Base-by-base conservation (phyloP, 2,797 vertebrate genomes). In the Pseudochaenichthys georgianus region DNA sequence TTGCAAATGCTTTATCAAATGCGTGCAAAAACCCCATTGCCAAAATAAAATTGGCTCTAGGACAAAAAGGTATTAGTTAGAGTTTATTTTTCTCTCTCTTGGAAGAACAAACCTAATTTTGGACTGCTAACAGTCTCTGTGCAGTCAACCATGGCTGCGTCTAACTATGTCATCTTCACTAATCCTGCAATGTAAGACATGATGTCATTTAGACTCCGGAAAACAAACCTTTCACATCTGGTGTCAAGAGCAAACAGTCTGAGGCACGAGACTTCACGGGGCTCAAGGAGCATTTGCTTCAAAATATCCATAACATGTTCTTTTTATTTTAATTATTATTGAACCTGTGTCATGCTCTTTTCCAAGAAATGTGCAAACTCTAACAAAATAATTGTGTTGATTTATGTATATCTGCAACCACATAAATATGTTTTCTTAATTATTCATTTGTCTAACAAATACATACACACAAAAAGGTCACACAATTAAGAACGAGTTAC, bases 151-250 rank as follows among this genome's bases (percentile, higher is more conserved):
- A 4, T 1, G 3, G 65, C 61, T 74, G 43, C 28, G 4, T 77
- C 58, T 58, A 77, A 28, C 61, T 75, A 73, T 73, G 66, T 80
- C 82, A 86, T 71, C 57, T 13, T 74, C 38, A 58, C 43, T 77
- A 52, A 67, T 73, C 68, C 17, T 31, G 65, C 59, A 50, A 70
- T 28, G 28, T 28, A 28, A 75, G 43, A 59, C 52, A 8, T 77
- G 80, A 84, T 78, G 65, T 74, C 75, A 75, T 71, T 50, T 13
- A 51, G 46, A 52, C 23, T 43, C 16, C 59, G 34, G 54, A 47
- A 75, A 82, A 69, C 47, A 61, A 57, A 28, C 60, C 13, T 43
- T 73, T 21, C 19, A 76, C 70, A 75, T 75, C 57, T 51, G 48
- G 42, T 55, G 17, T 59, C 43, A 19, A 42, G 34, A 59, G 16